A percentile compares a stretch with the other conserved stretches of the same genome.
Evolutionary conservation across 2,888 invertebrate genomes (phyloP).

Genomic region (Ptychoptera contaminata): DNA sequence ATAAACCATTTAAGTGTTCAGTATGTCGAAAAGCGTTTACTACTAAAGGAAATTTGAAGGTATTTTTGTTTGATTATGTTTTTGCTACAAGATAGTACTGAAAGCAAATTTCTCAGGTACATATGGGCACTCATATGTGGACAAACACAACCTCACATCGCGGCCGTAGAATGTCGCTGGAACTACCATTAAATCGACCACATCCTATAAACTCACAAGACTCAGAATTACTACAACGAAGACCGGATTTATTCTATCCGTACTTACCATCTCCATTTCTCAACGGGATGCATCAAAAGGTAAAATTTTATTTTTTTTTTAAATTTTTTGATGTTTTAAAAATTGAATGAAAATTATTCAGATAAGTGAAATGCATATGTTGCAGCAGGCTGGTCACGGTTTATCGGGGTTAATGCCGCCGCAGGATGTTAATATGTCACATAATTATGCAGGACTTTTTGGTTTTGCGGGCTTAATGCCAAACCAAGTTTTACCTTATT

Average conservation of each 20-base stretch:
- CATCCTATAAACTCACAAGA: constrained; percentile 64
- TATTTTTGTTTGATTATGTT: constrained; percentile 27
- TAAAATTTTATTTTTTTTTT: constrained; percentile 22
- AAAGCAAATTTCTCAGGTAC: constrained; percentile 44
- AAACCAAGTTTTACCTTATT: no score
- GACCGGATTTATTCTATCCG: constrained; percentile 83
- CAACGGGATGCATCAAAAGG: constrained; percentile 83
- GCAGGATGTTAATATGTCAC: no score
- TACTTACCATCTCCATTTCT: constrained; percentile 77
- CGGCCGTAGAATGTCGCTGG: constrained; percentile 88
- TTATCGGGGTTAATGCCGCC: no score
- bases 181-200: constrained; percentile 72
- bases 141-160: constrained; percentile 87
- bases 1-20: constrained; percentile 92
- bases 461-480: no score
- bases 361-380: no score
- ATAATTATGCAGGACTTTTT: no score
- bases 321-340: not conserved
- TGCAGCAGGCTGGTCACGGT: no score
- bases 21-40: constrained; percentile 94
- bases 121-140: constrained; percentile 99
- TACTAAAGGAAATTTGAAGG: constrained; percentile 95
- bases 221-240: constrained; percentile 65
- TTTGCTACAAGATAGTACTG: not conserved
- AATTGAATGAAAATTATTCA: not conserved